A percentile compares a stretch with the other conserved stretches of the same genome.
phyloP scores from a whole-genome alignment of 2,888 invertebrate species.

The Bombylius discolor region DNA sequence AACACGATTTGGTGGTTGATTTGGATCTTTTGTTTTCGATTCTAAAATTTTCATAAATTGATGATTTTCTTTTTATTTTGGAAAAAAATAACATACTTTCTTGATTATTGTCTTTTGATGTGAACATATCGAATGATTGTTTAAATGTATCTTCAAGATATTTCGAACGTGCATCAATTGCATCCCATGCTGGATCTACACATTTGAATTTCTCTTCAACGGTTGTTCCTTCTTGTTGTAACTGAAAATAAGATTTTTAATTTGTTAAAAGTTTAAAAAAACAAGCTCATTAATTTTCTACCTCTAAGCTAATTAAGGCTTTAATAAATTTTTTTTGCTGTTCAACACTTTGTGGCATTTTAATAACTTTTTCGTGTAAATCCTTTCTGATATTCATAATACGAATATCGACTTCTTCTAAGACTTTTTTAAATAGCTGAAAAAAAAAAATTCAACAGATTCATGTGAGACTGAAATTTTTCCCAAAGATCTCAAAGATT shows the following conservation, averaged over 20 bases:
- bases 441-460: slow-evolving; percentile 6
- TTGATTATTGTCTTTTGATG: slow-evolving; percentile 27
- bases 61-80: no score
- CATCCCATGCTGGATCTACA: slow-evolving; percentile 94
- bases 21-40: slow-evolving; percentile 22
- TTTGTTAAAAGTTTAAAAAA: neutral
- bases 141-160: slow-evolving; percentile 46
- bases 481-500: neutral
- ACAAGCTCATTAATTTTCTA: slow-evolving; percentile 18
- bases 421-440: slow-evolving; percentile 72
- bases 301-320: slow-evolving; percentile 58
- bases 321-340: slow-evolving; percentile 91
- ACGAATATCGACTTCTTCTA: slow-evolving; percentile 81
- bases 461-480: no score
- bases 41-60: slow-evolving; percentile 15
- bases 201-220: slow-evolving; percentile 31
- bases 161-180: slow-evolving; percentile 69
- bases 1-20: slow-evolving; percentile 48
- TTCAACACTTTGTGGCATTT: slow-evolving; percentile 84
- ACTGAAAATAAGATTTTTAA: neutral
- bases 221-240: slow-evolving; percentile 29
- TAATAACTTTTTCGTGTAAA: slow-evolving; percentile 68
- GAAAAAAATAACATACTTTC: slow-evolving; percentile 21
- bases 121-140: slow-evolving; percentile 31
- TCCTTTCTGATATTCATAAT: slow-evolving; percentile 69